Conservation (phyloP, 37 sponge, comb jelly and placozoan genomes). For the Agelas oroides region DNA sequence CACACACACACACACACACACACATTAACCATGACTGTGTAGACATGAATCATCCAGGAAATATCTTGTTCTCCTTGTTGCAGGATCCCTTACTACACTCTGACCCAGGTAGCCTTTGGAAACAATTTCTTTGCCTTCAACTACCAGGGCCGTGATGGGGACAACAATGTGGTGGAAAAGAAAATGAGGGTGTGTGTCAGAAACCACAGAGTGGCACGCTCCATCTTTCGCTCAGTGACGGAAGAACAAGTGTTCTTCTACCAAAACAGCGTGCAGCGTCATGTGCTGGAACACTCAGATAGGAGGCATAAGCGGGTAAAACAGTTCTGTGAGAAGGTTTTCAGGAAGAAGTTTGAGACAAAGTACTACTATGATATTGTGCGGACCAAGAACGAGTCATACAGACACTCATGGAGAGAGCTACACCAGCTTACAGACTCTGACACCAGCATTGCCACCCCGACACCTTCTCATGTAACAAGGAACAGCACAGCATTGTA, state of each 20-base stretch:
- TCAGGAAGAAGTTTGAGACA: slow-evolving; percentile 14
- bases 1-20: no score
- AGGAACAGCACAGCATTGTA: no score
- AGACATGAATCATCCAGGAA: no score
- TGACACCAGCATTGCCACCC: background rate
- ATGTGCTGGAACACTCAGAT: slow-evolving; percentile 63
- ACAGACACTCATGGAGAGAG: slow-evolving; percentile 64
- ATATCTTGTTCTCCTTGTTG: no score
- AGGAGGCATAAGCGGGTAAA: slow-evolving; percentile 15
- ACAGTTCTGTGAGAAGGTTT: slow-evolving; percentile 21
- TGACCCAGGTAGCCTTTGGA: slow-evolving; percentile 65
- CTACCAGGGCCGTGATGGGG: slow-evolving; percentile 32
- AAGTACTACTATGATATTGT: slow-evolving; percentile 77
- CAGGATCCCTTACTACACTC: slow-evolving; percentile 61
- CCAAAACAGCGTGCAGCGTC: slow-evolving; percentile 54
- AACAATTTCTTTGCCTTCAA: slow-evolving; percentile 51
- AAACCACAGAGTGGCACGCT: slow-evolving; percentile 44
- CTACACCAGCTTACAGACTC: slow-evolving; percentile 66
- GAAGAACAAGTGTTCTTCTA: slow-evolving; percentile 83
- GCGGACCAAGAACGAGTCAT: slow-evolving; percentile 71
- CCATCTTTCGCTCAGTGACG: slow-evolving; percentile 67
- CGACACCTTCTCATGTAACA: no score
- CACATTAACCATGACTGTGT: no score
- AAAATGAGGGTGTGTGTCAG: slow-evolving; percentile 1
- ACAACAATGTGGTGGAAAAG: slow-evolving; percentile 19